Conservation (phyloP, 2,113 vertebrate species). For the Hippocampus comes region DNA sequence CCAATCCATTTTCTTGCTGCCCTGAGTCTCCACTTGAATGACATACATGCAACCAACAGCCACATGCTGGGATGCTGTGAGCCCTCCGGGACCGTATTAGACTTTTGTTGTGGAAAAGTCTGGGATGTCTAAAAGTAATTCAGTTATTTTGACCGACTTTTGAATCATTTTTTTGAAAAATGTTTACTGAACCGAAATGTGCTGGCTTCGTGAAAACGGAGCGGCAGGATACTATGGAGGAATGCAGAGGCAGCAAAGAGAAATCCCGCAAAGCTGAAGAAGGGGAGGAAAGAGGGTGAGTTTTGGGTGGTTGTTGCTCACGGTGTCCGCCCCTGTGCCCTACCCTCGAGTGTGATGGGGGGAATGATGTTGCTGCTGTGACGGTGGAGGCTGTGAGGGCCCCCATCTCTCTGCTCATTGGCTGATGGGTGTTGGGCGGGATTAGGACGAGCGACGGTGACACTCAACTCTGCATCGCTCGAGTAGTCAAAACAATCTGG, state of each 20-base stretch:
- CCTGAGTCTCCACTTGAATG: too few relatives aligned
- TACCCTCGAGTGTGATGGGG: constrained; percentile 96
- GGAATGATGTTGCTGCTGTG: constrained; percentile 77
- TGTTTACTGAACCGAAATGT: neutral
- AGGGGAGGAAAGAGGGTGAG: constrained; percentile 51
- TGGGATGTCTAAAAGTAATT: neutral
- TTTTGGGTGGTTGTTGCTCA: constrained; percentile 68
- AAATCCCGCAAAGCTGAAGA: constrained; percentile 52
- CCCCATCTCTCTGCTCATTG: constrained; percentile 85
- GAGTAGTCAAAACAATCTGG: constrained; percentile 99
- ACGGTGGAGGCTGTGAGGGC: constrained; percentile 73
- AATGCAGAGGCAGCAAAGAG: constrained; percentile 53
- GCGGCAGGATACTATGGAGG: constrained; percentile 52
- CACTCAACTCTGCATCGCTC: constrained; percentile 88
- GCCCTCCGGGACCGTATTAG: too few relatives aligned
- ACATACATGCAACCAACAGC: too few relatives aligned
- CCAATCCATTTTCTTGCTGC: too few relatives aligned
- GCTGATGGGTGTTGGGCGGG: constrained; percentile 76
- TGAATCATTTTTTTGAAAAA: neutral
- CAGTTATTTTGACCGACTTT: neutral
- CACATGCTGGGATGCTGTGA: too few relatives aligned
- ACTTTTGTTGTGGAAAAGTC: neutral
- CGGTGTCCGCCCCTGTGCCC: constrained; percentile 83
- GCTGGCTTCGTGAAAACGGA: neutral
- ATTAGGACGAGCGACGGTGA: constrained; percentile 86